Conservation (phyloP, 2,888 invertebrate genomes). For the Drosophila austrosaltans region DNA sequence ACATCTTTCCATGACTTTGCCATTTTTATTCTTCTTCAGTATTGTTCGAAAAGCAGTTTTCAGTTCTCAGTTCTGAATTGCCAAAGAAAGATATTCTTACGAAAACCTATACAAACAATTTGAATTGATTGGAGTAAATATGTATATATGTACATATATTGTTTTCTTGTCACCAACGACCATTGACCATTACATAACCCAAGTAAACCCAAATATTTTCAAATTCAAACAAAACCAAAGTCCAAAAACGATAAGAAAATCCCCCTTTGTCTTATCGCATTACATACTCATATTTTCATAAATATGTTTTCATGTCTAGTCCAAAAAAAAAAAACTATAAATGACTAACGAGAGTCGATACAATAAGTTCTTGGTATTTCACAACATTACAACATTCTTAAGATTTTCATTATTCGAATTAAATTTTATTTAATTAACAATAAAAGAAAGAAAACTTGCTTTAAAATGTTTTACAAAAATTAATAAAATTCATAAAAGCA, state of each 20-base stretch:
- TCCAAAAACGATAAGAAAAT: slow-evolving; percentile 6
- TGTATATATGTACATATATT: not conserved
- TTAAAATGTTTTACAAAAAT: too few relatives aligned
- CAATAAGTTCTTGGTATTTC: not conserved
- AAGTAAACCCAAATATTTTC: not conserved
- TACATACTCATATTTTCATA: slow-evolving; percentile 9
- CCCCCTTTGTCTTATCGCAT: slow-evolving; percentile 10
- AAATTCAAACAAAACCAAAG: slow-evolving; percentile 3
- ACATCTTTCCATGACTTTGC: slow-evolving; percentile 1
- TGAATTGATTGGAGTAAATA: not conserved
- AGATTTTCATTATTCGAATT: not conserved
- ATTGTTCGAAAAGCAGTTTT: not conserved
- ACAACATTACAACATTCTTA: not conserved
- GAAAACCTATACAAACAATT: too few relatives aligned
- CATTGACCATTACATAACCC: not conserved
- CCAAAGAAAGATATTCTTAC: too few relatives aligned
- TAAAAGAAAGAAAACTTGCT: too few relatives aligned
- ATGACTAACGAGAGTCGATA: not conserved
- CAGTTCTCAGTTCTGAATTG: not conserved
- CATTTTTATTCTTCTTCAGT: not conserved
- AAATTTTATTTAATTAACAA: not conserved
- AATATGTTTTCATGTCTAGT: not conserved
- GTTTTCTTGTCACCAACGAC: not conserved
- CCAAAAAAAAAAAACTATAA: too few relatives aligned
- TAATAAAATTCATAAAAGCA: too few relatives aligned